Conservation (phyloP, 2,797 vertebrate species). For the Arremon brunneinucha region DNA sequence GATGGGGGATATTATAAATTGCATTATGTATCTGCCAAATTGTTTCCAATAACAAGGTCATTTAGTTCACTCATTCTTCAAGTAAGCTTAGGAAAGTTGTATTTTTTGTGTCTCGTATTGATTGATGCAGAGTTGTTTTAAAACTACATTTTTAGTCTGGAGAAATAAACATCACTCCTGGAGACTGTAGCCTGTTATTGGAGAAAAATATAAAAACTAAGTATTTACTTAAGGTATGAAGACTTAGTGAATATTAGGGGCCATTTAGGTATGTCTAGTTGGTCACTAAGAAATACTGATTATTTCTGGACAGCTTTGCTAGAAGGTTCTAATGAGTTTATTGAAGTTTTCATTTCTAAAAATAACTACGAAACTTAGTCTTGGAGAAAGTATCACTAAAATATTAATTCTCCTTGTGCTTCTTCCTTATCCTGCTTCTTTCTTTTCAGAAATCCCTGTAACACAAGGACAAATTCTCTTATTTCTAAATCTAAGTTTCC, state of each 20-base stretch:
- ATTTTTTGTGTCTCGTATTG: not conserved
- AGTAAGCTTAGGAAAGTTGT: not conserved
- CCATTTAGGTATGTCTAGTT: not conserved
- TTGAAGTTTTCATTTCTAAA: not conserved
- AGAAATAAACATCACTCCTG: not conserved
- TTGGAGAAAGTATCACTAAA: not conserved
- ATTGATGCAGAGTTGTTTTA: not conserved
- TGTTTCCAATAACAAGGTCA: not conserved
- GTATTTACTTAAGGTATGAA: not conserved
- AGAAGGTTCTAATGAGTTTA: not conserved
- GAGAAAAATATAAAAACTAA: not conserved
- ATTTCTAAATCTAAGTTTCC: not conserved
- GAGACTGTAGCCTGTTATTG: not conserved
- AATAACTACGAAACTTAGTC: not conserved
- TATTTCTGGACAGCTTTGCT: not conserved
- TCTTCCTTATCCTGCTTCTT: not conserved
- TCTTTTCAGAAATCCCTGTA: not conserved
- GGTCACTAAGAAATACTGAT: not conserved
- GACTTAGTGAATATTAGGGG: not conserved
- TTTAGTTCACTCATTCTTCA: not conserved
- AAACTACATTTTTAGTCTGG: not conserved
- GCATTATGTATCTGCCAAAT: not conserved
- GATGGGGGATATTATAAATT: not conserved
- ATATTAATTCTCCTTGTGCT: not conserved
- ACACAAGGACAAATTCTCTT: not conserved